Base-by-base conservation (phyloP, 2,113 vertebrate genomes). In the Aegotheles bennettii region DNA sequence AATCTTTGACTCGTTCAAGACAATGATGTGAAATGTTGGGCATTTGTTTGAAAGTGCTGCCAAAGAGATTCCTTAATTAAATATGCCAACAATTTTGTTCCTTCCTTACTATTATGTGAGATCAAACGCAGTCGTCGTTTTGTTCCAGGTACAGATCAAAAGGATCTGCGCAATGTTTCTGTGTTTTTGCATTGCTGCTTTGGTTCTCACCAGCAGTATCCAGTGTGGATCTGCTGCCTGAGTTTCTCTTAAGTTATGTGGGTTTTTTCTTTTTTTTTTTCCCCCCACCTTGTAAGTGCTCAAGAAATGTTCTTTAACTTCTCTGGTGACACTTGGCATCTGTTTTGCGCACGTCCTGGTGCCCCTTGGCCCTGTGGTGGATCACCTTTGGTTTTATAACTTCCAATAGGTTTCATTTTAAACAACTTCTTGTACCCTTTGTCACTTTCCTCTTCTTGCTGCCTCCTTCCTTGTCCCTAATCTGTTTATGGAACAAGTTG, bases 131-230 rank as follows among this genome's bases (percentile, higher is more conserved):
- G 57, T 61, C 1, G 0, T 45, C 77, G 74, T 93, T 96, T 71
- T 95, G 63, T 93, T 93, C 60, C 85, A 90, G 91, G 82, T 84
- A 81, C 82, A 89, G 67, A 53, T 53, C 42, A 77, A 69, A 80
- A 73, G 59, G 64, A 31, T 84, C 57, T 86, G 23, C 24, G 48
- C 23, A 24, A 23, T 45, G 16, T 45, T 45, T 45, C 43, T 45
- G n/a, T 18, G 19, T 45, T 45, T 45, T 45, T 17, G n/a, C 43
- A 45, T 45, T 45, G 43, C 43, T 45, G 16, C 43, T 45, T n/a
- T n/a, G n/a, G 17, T 45, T 45, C 19, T 17, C 43, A 45, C 43
- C 43, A 45, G 43, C 43, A 45, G 43, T 45, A 18, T 45, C 43
- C 43, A 45, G 43, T 45, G 43, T 14, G 43, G 16, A 45, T 45